Evolutionary conservation across 2,797 vertebrate species (phyloP), one percentile per base, ranked within the genome.

Genomic region (Sebastes flavidus): DNA sequence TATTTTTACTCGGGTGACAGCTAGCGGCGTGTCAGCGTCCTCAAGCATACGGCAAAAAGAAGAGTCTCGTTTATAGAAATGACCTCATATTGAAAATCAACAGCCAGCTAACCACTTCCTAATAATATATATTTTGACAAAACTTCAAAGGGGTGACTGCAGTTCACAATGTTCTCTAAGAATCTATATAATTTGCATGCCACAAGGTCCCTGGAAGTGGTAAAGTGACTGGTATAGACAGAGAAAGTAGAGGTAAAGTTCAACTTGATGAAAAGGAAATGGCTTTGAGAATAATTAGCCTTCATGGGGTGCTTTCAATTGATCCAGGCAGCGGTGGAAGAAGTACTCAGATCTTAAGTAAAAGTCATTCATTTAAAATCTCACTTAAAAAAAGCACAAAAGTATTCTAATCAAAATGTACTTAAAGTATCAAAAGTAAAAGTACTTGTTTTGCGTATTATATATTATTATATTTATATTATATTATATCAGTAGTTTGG

Each of bases 121-220:
- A 5, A 27, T 30, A 34, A 55, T 24, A 14, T 1, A 38, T 14
- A n/a, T 46, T 61, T 66, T 16, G 5, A 30, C 14, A 16, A 16
- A 49, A 38, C 18, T 8, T 30, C 27, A 2, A 68, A 65, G 13
- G 10, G 20, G 22, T 30, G 55, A 70, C 55, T 32, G 34, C 62
- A 68, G 32, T 62, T 75, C 56, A 63, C n/a, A 59, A 14, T 49
- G 55, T 34, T 58, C 32, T 82, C 59, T 3, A 54, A 36, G 71
- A n/a, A 74, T 16, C 75, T 24, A 62, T 73, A 38, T 58, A 4
- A 85, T 78, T 71, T 82, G 81, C 52, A 76, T 77, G 30, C 14
- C 9, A 24, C 66, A 77, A 76, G 68, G 38, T 77, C 36, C 12
- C 59, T 46, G 36, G 32, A 69, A 77, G 73, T 42, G 58, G 75